Base-by-base conservation (phyloP, 2,888 invertebrate genomes). In the Drosophila cognata region DNA sequence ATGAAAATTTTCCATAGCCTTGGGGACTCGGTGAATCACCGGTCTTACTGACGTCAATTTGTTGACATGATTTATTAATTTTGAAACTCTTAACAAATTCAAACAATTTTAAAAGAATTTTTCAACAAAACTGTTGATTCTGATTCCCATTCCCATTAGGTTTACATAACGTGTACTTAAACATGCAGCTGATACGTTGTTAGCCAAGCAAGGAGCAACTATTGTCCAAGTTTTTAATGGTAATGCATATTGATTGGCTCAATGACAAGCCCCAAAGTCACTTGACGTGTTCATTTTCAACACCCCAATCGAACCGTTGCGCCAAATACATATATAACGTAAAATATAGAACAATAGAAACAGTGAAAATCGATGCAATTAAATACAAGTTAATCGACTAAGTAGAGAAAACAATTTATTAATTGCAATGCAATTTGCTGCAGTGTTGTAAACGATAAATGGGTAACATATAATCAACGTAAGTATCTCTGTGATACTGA, bases 401-500 rank as follows among this genome's bases (percentile, higher is more conserved):
- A 46, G 38, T 18, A 46, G 4, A 25, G 28, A 31, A 25, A 52
- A 21, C 28, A 65, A 52, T 55, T 48, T 43, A 65, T 68, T 55
- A 70, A 74, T 68, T 66, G 66, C 59, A 33, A 28, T 66, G 65
- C 84, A 61, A 67, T 77, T 82, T 64, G 43, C 38, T 53, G 67
- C 71, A 53, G 43, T 48, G 46, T 70, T 72, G 59, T 59, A 28
- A 53, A 62, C 75, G 64, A 72, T 79, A 82, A 82, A 70, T 57
- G 31, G 43, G 6, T 60, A 59, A 51, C 64, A 58, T 57, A 69
- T 69, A 88, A 85, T 82, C 85, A 79, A 52, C 8, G 38, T 63
- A 79, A 84, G 80, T 84, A 66, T 69, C 38, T 43, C 53, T 21
- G 41, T 48, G 68, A 71, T 58, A 46, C 56, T 25, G 52, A 71